These are phyloP conservation scores for Lamprologus ornatipinnis DNA, from an alignment of 2,113 vertebrate species.

Conservation along the genomic window DNA sequence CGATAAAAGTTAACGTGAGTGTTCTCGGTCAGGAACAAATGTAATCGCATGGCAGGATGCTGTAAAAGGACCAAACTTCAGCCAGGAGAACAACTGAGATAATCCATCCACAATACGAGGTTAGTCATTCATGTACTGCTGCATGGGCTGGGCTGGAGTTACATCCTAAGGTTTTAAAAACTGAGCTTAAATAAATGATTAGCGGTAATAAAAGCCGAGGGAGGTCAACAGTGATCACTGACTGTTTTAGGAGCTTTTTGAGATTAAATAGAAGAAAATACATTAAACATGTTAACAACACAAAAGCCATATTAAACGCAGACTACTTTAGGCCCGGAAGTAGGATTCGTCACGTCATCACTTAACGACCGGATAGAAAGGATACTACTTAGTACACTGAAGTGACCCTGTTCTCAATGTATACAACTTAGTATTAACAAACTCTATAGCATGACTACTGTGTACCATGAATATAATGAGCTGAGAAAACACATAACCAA, in stretches of 20 bases:
- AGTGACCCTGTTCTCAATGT: background rate
- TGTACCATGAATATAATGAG: background rate
- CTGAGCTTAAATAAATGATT: background rate
- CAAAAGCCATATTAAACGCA: accelerated
- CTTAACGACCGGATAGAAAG: background rate
- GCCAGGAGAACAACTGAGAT: background rate
- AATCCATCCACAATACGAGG: background rate
- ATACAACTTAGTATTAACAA: background rate
- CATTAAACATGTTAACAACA: background rate
- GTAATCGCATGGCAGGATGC: background rate
- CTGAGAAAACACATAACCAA: background rate
- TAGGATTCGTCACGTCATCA: background rate
- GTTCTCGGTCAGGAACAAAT: background rate
- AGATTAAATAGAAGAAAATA: background rate
- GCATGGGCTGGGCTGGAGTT: background rate
- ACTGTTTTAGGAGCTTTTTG: background rate
- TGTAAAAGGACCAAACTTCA: background rate
- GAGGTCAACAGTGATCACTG: background rate
- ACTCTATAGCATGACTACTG: background rate
- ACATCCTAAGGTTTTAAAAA: background rate
- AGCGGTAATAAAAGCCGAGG: background rate
- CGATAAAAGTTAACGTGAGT: accelerated
- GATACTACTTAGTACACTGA: background rate
- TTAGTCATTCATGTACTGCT: background rate
- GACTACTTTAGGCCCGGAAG: background rate